Conservation (phyloP, 1,140 invertebrate species). For the Caenorhabditis inopinata region DNA sequence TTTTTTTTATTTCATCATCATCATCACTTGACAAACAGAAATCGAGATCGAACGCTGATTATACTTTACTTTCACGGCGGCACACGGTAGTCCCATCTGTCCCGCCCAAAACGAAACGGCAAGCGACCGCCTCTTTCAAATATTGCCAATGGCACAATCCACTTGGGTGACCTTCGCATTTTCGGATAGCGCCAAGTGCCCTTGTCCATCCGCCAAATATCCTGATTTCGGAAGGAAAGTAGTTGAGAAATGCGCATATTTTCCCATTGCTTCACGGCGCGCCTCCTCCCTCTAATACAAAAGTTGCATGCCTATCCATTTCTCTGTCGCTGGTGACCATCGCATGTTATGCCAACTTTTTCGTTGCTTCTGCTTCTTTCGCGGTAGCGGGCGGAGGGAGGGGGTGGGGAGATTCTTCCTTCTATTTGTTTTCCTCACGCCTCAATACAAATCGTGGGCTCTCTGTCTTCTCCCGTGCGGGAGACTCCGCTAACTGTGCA, state of each 20-base stretch:
- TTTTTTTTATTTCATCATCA: not conserved
- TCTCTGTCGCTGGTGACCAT: not conserved
- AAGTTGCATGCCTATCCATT: conserved; percentile 27
- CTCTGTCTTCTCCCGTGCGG: not conserved
- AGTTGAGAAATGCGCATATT: not conserved
- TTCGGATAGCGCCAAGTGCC: conserved; percentile 8
- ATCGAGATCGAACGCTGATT: conserved; percentile 26
- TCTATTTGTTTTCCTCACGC: not conserved
- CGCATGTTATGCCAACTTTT: not conserved
- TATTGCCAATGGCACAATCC: not conserved
- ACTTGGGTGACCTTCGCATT: conserved; percentile 13
- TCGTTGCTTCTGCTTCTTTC: not conserved
- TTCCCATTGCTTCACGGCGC: not conserved
- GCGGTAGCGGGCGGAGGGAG: too few relatives aligned
- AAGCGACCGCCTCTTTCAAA: not conserved
- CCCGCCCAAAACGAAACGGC: not conserved
- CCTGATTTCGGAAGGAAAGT: not conserved
- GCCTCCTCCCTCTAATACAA: not conserved
- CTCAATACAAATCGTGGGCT: conserved; percentile 19
- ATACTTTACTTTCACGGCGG: too few relatives aligned
- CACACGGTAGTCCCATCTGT: too few relatives aligned
- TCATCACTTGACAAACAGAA: conserved; percentile 26
- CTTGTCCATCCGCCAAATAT: conserved; percentile 23
- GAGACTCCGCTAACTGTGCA: not conserved
- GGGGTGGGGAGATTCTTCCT: not conserved